Evolutionary conservation across 2,888 invertebrate genomes (phyloP), one percentile per base, ranked within the genome.

Genomic region (Monochamus alternatus): DNA sequence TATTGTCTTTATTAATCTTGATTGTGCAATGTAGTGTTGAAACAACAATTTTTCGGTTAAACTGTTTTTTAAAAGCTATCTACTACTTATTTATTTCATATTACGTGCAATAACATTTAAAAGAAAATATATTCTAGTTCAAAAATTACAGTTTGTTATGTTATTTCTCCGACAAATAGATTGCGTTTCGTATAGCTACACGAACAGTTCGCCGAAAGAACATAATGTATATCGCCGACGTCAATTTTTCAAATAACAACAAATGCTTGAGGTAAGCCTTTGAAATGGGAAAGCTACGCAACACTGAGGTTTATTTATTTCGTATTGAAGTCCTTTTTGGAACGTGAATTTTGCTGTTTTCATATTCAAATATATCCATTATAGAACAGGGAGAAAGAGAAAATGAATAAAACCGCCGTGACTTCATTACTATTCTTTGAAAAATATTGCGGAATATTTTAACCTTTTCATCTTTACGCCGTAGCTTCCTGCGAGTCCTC

Each of bases 181-280:
- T 58, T 5, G 32, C 2, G 12, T 30, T 31, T 59, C n/a, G 10
- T 12, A 31, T 60, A 60, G 60, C 30, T 38, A 43, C 32, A 38
- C 38, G 3, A 38, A 62, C 38, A 62, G n/a, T 38, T 62, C 10
- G 4, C n/a, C 62, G 5, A 38, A 38, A 8, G 12, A 32, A 43
- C 38, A 32, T n/a, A n/a, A 62, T 38, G n/a, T 62, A 43, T n/a
- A 62, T 2, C 38, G 32, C 14, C 38, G 32, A 62, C n/a, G 5
- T 62, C 62, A 62, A 38, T 31, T 66, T 66, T n/a, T 52, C 66
- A 66, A 66, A 52, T 52, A 52, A 66, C 51, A 66, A 66, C 66
- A 66, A 66, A 66, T 52, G 66, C 66, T 31, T 32, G 32, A 55
- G 43, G 55, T 67, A 58, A 67, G 58, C 43, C 38, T 58, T 67